Percentiles rank a stretch among this genome's conserved stretches.
Evolutionary conservation across 2,113 vertebrate genomes (phyloP).

Genomic region (Enhydra lutris): DNA sequence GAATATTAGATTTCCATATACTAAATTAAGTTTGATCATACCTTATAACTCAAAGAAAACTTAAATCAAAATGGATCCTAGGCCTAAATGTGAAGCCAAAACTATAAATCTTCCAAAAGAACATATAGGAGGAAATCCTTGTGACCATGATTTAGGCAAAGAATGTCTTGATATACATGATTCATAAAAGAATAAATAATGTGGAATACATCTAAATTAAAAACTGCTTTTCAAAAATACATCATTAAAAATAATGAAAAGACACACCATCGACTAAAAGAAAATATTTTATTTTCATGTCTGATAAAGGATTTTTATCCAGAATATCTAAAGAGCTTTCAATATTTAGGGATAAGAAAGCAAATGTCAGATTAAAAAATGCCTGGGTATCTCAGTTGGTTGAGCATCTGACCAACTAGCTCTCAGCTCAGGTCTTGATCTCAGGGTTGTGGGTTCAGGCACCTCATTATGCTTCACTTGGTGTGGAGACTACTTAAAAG

Average conservation of each 20-base stretch:
- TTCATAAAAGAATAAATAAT: neutral
- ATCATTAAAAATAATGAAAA: neutral
- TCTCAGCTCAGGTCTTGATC: neutral
- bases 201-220: neutral
- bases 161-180: neutral
- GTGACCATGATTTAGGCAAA: neutral
- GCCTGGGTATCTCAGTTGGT: neutral
- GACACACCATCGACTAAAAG: neutral
- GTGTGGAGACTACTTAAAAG: neutral
- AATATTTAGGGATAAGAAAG: neutral
- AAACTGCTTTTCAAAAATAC: neutral
- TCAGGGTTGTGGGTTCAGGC: neutral
- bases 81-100: neutral
- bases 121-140: neutral
- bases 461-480: neutral
- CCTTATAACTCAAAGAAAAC: neutral
- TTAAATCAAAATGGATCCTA: neutral
- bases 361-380: neutral
- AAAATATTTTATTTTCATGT: neutral
- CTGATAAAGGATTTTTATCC: neutral
- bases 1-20: neutral
- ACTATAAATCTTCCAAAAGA: neutral
- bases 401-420: neutral
- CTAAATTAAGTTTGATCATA: neutral
- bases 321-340: neutral